Conservation (phyloP, 1,140 invertebrate species). For the Trinorchestia longiramus region DNA sequence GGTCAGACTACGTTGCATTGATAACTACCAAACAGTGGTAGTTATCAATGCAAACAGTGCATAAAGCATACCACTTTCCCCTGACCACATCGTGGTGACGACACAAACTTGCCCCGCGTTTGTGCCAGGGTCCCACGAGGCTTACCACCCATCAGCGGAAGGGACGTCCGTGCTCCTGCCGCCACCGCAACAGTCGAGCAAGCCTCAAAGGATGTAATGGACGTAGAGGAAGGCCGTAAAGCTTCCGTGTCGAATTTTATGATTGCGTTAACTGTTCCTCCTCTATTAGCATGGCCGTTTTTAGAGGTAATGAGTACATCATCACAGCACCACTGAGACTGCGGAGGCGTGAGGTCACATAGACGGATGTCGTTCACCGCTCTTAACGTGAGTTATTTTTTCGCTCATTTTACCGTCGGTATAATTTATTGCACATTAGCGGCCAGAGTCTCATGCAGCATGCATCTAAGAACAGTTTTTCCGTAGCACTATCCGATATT, state of each 20-base stretch:
- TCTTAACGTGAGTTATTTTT: not conserved
- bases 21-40: too few relatives aligned
- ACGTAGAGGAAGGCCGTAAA: not conserved
- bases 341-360: conserved; percentile 2
- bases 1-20: too few relatives aligned
- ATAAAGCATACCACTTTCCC: too few relatives aligned
- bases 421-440: not conserved
- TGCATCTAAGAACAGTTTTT: not conserved
- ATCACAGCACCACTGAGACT: not conserved
- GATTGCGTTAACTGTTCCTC: conserved; percentile 22
- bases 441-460: not conserved
- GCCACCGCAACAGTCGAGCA: not conserved
- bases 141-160: not conserved
- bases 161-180: not conserved
- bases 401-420: not conserved
- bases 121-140: too few relatives aligned
- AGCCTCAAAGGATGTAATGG: not conserved
- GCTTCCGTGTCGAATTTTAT: conserved; percentile 35
- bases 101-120: too few relatives aligned
- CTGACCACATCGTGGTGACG: too few relatives aligned
- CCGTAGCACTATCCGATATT: not conserved
- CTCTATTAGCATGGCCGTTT: not conserved
- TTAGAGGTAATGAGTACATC: not conserved
- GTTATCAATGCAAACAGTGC: too few relatives aligned
- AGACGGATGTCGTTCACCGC: not conserved